Percentiles rank a stretch among this genome's conserved stretches.
These are phyloP conservation scores for Aphelenchoides avenae DNA, from an alignment of 1,140 invertebrate species.

Conservation along the genomic window DNA sequence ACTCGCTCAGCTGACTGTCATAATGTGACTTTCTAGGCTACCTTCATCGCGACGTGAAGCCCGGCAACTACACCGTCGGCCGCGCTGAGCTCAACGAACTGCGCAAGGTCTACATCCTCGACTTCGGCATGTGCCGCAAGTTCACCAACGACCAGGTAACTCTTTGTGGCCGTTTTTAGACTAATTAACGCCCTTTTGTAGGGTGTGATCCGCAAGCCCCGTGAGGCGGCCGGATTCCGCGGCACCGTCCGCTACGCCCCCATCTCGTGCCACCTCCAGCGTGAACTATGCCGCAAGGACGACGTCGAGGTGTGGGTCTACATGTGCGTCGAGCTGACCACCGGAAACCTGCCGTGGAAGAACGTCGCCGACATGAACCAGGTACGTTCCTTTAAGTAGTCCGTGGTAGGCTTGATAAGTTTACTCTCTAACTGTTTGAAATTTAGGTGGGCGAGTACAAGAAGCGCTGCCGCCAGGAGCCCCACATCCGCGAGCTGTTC, in stretches of 20 bases:
- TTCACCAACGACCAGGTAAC: constrained; percentile 27
- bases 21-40: constrained; percentile 19
- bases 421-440: background rate
- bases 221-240: too few species aligned
- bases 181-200: constrained; percentile 21
- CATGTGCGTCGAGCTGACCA: constrained; percentile 30
- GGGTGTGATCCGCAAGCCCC: too few species aligned
- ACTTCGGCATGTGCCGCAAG: constrained; percentile 41
- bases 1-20: constrained; percentile 10
- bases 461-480: too few species aligned
- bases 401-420: too few species aligned
- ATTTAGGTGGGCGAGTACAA: constrained; percentile 29
- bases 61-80: constrained; percentile 40
- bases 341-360: constrained; percentile 34
- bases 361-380: constrained; percentile 16
- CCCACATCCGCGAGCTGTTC: too few species aligned
- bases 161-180: background rate
- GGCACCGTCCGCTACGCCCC: too few species aligned
- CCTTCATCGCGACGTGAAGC: constrained; percentile 44
- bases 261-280: constrained; percentile 19
- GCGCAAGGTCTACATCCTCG: constrained; percentile 36
- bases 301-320: constrained; percentile 30
- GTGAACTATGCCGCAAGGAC: constrained; percentile 33
- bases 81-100: constrained; percentile 30
- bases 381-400: background rate